Base-by-base conservation (phyloP, 2,797 vertebrate genomes). In the Taeniopygia guttata region DNA sequence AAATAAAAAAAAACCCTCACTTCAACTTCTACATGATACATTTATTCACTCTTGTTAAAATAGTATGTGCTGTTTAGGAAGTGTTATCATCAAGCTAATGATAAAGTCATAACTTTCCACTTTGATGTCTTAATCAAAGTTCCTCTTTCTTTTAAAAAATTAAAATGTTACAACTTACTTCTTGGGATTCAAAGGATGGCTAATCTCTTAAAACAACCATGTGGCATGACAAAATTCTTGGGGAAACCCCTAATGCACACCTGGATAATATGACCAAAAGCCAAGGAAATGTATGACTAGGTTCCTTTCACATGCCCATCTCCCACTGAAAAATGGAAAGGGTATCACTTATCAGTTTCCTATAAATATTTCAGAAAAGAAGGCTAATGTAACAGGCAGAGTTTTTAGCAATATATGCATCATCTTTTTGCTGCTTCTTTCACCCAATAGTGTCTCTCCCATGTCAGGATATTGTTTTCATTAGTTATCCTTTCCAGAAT, bases 91-190 rank as follows among this genome's bases (percentile, higher is more conserved):
- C 59, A 89, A 90, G 55, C 1, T 72, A 34, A 89, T 81, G 84
- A 70, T 74, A 92, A 83, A 97, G 84, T 68, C 3, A 22, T 56
- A 89, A 7, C 26, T 90, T 89, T 52, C 34, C 16, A 49, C 82
- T 80, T 58, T 59, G 32, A 62, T 52, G 14, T 63, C 46, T 85
- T 84, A 63, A 70, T 85, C 27, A 84, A 70, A 84, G 19, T 72
- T 83, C 55, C 29, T 68, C n/a, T 80, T 72, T 85, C 40, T 94
- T 84, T 87, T 19, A 85, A 92, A 64, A n/a, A 87, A 92, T 87
- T 45, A 64, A 93, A 84, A 90, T 34, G 3, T 27, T 78, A 55
- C 11, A 42, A 36, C 20, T 54, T 45, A 87, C 34, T 81, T 83
- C 34, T 81, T 83, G 70, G 75, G 12, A 76, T 73, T 95, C 34